Percentiles rank a stretch among this genome's conserved stretches.
These are phyloP conservation scores for Sthenelais limicola DNA, from an alignment of 2,888 invertebrate genomes.

Conservation along the genomic window DNA sequence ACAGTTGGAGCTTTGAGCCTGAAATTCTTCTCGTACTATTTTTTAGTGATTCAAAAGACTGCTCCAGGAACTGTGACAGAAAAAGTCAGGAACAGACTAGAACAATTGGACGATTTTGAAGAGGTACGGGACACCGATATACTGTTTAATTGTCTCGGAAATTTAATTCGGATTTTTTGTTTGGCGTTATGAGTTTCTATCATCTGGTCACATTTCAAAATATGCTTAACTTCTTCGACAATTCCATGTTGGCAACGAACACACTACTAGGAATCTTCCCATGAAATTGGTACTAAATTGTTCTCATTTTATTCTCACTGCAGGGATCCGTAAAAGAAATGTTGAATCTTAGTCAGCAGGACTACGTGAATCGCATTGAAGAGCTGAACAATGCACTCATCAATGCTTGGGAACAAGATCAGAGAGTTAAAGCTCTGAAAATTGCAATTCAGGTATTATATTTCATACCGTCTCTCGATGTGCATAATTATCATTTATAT, in stretches of 20 bases:
- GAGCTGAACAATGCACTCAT: constrained; percentile 92
- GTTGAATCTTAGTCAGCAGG: constrained; percentile 91
- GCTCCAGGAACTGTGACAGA: constrained; percentile 77
- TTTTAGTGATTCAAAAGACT: not conserved
- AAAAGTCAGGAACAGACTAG: constrained; percentile 88
- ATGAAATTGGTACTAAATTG: not conserved
- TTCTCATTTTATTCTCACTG: not conserved
- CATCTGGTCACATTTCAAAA: too few relatives aligned
- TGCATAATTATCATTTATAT: too few relatives aligned
- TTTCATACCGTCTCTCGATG: too few relatives aligned
- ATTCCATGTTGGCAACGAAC: too few relatives aligned
- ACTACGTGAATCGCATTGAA: constrained; percentile 90
- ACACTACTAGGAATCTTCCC: too few relatives aligned
- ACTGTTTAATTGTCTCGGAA: too few relatives aligned
- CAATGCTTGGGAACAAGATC: constrained; percentile 94
- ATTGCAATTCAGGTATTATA: constrained; percentile 88
- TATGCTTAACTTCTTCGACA: too few relatives aligned
- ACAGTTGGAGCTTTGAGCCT: too few relatives aligned
- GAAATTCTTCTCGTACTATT: too few relatives aligned
- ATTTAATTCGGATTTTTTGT: too few relatives aligned
- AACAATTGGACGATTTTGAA: constrained; percentile 95
- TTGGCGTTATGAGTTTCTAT: too few relatives aligned
- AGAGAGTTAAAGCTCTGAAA: constrained; percentile 91
- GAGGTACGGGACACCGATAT: too few relatives aligned
- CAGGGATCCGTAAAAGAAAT: constrained; percentile 81